Base-by-base conservation (phyloP, 2,797 vertebrate genomes). In the Philypnodon macrostomus region DNA sequence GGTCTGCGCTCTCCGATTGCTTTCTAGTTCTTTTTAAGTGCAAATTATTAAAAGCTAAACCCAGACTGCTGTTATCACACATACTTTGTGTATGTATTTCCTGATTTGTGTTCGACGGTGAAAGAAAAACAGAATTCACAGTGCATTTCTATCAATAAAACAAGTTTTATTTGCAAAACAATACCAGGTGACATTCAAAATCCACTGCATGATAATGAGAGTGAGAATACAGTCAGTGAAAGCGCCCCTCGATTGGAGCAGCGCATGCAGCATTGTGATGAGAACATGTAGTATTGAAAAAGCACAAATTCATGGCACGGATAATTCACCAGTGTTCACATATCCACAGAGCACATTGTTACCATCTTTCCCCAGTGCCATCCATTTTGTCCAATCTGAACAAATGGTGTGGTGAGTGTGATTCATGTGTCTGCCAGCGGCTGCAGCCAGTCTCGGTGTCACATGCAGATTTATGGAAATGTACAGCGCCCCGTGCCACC, bases 401-500 rank as follows among this genome's bases (percentile, higher is more conserved):
- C 62, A 70, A 77, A 76, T 50, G n/a, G 67, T 72, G 67, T 58
- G 35, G 70, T 56, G 48, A 67, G 55, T 3, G 12, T 51, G 58
- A 76, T 71, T 75, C 63, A 67, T 36, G 34, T 37, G 49, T 53
- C 57, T 69, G 80, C 85, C 79, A 76, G 67, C 76, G 74, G 79
- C 79, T 78, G 65, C 63, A 79, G 80, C 64, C 74, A 53, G 79
- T 50, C 60, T 61, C 53, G 14, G 68, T 72, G 76, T 86, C 85
- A 80, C 74, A 87, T 87, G 86, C 80, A 85, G 78, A 89, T 88
- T 83, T 85, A 89, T 89, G 85, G 54, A 70, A 83, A 89, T 89
- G 26, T 37, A 39, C 67, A 75, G 63, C 73, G 57, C 55, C 67
- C 65, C 33, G 54, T 42, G 72, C 70, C 73, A 75, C 77, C 72